Percentiles rank a stretch among this genome's conserved stretches.
These are phyloP conservation scores for Cettia cetti DNA, from an alignment of 2,113 vertebrate genomes.

Conservation along the genomic window DNA sequence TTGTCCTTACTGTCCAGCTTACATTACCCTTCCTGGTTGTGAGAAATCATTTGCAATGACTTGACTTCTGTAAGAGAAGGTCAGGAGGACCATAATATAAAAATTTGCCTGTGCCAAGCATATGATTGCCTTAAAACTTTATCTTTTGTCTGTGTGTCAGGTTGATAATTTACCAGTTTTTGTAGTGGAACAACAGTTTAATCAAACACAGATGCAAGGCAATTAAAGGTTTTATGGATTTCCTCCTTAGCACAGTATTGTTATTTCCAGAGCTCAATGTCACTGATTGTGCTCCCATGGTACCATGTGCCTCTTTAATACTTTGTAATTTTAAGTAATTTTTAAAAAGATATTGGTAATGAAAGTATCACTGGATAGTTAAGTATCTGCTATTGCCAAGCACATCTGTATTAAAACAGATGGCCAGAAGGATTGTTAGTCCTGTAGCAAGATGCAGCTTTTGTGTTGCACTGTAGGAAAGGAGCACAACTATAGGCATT, in stretches of 20 bases:
- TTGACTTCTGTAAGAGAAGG: neutral
- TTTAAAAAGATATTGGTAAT: neutral
- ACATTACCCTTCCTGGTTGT: neutral
- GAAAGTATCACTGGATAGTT: neutral
- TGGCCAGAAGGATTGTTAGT: neutral
- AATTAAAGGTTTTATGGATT: slow-evolving; percentile 1
- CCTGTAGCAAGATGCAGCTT: neutral
- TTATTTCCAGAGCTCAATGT: neutral
- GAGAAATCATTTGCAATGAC: neutral
- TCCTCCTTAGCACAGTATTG: neutral
- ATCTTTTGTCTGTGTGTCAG: neutral
- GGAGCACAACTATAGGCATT: neutral
- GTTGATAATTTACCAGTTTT: neutral
- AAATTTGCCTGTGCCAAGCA: neutral
- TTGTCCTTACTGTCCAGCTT: neutral
- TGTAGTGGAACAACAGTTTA: neutral
- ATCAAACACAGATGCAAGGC: neutral
- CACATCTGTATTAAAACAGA: neutral
- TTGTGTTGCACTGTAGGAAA: neutral
- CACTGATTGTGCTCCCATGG: neutral
- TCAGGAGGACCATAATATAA: neutral
- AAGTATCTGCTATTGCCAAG: neutral
- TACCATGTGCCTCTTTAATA: neutral
- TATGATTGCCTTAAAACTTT: neutral
- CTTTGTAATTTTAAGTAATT: neutral